Evolutionary conservation across 2,888 invertebrate genomes (phyloP).

Genomic region (Prenolepis imparis): DNA sequence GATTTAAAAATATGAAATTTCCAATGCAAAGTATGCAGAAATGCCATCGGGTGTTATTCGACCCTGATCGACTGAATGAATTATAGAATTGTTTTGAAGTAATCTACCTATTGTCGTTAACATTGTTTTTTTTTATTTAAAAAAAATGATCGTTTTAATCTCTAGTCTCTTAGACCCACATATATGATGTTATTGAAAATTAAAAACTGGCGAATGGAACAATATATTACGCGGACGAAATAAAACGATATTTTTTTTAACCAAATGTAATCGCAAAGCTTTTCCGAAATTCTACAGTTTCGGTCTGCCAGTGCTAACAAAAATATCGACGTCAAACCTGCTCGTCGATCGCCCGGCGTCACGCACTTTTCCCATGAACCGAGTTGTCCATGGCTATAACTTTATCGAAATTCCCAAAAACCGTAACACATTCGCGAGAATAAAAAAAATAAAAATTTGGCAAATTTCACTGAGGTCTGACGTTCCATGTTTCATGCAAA

Average conservation of each 20-base stretch:
- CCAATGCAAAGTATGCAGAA: constrained; percentile 31
- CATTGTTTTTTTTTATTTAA: not conserved
- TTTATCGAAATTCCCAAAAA: constrained; percentile 57
- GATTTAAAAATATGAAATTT: constrained; percentile 55
- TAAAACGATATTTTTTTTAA: constrained; percentile 17
- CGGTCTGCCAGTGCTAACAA: constrained; percentile 38
- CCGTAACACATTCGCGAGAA: constrained; percentile 53
- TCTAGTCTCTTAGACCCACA: not conserved
- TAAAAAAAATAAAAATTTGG: constrained; percentile 47
- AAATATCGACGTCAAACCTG: constrained; percentile 47
- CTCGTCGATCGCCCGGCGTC: constrained; percentile 24
- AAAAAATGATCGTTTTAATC: not conserved
- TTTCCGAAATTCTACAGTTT: constrained; percentile 33
- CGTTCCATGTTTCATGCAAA: constrained; percentile 33
- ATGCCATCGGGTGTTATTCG: constrained; percentile 34
- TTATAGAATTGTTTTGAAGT: constrained; percentile 39
- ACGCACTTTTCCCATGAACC: constrained; percentile 56
- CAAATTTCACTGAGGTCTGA: constrained; percentile 49
- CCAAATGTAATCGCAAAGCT: constrained; percentile 21
- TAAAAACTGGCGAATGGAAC: not conserved
- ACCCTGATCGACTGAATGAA: constrained; percentile 16
- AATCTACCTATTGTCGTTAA: not conserved
- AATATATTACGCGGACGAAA: not conserved
- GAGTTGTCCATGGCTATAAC: constrained; percentile 69
- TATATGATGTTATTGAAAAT: not conserved